Conservation (phyloP, 2,888 invertebrate genomes). For the Dysmachus trigonus region DNA sequence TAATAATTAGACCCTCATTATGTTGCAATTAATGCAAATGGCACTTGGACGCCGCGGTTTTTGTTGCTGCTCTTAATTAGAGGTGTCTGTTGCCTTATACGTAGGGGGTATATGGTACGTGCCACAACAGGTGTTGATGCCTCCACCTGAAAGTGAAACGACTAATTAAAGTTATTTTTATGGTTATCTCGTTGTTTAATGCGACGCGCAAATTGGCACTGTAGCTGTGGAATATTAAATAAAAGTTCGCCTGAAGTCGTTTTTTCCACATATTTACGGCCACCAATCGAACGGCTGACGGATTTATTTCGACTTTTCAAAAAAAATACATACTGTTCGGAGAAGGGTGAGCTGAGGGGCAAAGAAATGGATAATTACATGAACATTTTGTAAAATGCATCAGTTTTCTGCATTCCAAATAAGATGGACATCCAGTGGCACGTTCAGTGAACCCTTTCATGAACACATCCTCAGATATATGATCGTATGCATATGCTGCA, state of each 20-base stretch:
- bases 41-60: slow-evolving; percentile 44
- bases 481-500: no score
- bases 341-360: background rate
- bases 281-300: background rate
- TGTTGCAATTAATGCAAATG: slow-evolving; percentile 50
- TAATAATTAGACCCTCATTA: slow-evolving; percentile 50
- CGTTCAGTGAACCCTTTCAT: background rate
- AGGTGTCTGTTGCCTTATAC: slow-evolving; percentile 44
- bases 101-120: slow-evolving; percentile 43
- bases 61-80: slow-evolving; percentile 47
- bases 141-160: slow-evolving; percentile 46
- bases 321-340: background rate
- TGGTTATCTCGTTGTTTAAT: slow-evolving; percentile 41
- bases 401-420: background rate
- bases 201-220: background rate
- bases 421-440: background rate
- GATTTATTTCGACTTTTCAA: background rate
- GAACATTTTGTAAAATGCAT: background rate
- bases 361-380: background rate
- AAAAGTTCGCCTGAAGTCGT: background rate
- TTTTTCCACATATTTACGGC: background rate
- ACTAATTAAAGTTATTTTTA: slow-evolving; percentile 50
- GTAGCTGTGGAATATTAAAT: slow-evolving; percentile 19
- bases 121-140: slow-evolving; percentile 48
- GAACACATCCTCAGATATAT: background rate